Conservation (phyloP, 37 sponge, comb jelly and placozoan genomes). For the Crambe crambe region DNA sequence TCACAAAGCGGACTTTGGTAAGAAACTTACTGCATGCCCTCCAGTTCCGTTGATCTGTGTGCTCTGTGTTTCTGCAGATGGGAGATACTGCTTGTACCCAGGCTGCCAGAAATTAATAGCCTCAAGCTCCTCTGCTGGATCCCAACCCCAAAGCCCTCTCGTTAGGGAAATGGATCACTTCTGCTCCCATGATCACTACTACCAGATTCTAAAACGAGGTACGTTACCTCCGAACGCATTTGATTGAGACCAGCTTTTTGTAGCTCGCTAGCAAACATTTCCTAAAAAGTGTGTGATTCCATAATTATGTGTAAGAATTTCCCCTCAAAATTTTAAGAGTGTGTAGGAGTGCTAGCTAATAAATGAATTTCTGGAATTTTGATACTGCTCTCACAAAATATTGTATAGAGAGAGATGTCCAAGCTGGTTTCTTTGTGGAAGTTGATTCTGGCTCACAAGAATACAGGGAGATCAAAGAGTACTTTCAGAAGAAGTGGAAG, state of each 20-base stretch:
- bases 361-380: no score
- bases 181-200: background rate
- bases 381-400: no score
- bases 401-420: background rate
- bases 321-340: no score
- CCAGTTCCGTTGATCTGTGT: no score
- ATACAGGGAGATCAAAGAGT: background rate
- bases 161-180: background rate
- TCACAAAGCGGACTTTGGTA: conserved; percentile 1
- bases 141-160: background rate
- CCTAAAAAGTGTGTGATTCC: no score
- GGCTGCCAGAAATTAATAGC: background rate
- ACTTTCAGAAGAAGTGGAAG: conserved; percentile 1
- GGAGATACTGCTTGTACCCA: conserved; percentile 8
- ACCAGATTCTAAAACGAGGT: background rate
- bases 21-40: no score
- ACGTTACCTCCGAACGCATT: no score
- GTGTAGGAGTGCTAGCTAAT: no score
- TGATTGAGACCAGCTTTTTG: no score
- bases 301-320: no score
- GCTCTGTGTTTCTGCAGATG: no score
- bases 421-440: background rate
- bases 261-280: no score
- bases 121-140: background rate
- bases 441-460: background rate